Evolutionary conservation across 2,797 vertebrate species (phyloP), one percentile per base, ranked within the genome.

Genomic region (Holocentrus rufus): DNA sequence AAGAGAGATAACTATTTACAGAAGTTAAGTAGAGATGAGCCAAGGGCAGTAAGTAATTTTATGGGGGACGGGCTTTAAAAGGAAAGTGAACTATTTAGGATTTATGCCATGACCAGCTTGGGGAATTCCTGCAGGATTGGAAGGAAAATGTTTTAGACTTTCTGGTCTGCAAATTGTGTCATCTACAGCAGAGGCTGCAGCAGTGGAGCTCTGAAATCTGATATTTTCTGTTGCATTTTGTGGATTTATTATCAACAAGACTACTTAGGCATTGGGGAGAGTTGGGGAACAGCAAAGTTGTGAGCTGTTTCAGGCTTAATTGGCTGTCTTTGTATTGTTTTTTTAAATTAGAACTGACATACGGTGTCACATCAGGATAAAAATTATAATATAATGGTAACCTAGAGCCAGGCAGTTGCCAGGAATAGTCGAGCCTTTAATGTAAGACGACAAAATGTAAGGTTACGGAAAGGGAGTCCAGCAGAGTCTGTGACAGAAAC

Each of bases 261-360:
- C 44, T 27, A n/a, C 47, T 76, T 72, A 69, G 71, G 68, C 39
- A 77, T 74, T 47, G 27, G 5, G 68, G 80, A 66, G 76, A 52
- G 17, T 74, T 59, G 69, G 39, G 30, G 22, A 27, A 64, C 64
- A 63, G 47, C 52, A 74, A 67, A 47, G 34, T 53, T 68, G 50
- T 70, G 17, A 79, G 42, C 53, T 15, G 10, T 27, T 62, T 52
- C 36, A 15, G 56, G 34, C 62, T 68, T 34, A 27, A 20, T 76
- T 65, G 13, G 13, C 42, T 44, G 61, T 54, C 54, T 22, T 58
- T 39, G 8, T 69, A 36, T 57, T 36, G 56, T 60, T 60, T 27
- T 27, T 61, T 75, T 65, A 52, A 55, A 77, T 71, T 75, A 60
- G 27, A 80, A 57, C 20, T 53, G 55, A 82, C 57, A 14, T 15